Percentiles rank a stretch among this genome's conserved stretches.
phyloP scores from a whole-genome alignment of 2,888 invertebrate genomes.

The Mythimna ferrago region DNA sequence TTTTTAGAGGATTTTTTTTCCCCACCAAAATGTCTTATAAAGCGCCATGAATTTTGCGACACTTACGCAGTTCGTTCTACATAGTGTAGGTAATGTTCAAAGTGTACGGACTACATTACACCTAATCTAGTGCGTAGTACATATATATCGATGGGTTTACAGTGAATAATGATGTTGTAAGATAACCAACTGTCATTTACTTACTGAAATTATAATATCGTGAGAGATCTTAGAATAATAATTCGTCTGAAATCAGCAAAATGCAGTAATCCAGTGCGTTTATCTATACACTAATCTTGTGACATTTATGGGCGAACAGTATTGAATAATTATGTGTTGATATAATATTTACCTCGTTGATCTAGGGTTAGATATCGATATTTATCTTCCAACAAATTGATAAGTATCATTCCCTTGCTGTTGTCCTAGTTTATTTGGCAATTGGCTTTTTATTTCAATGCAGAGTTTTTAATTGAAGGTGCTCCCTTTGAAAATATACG shows the following conservation, averaged over 20 bases:
- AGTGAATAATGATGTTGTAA: background rate
- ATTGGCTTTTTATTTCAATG: background rate
- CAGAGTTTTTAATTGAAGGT: no score
- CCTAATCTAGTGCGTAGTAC: no score
- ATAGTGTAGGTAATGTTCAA: no score
- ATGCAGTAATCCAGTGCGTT: background rate
- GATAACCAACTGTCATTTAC: background rate
- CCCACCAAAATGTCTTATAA: no score
- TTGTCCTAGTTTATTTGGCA: no score
- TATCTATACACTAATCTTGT: background rate
- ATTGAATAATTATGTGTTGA: slow-evolving; percentile 1
- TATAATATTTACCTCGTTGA: background rate
- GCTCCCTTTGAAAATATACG: no score
- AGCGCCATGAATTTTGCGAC: no score
- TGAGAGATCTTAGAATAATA: background rate
- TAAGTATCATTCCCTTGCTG: background rate
- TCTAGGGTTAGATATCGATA: background rate
- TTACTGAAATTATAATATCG: slow-evolving; percentile 2
- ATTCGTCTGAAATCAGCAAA: background rate
- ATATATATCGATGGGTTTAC: no score
- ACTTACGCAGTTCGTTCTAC: no score
- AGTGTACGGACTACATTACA: no score
- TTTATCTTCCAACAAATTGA: background rate
- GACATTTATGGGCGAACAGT: background rate
- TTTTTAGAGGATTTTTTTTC: no score